Evolutionary conservation across 2,113 vertebrate genomes (phyloP).

Genomic region (Myiozetetes cayanensis): DNA sequence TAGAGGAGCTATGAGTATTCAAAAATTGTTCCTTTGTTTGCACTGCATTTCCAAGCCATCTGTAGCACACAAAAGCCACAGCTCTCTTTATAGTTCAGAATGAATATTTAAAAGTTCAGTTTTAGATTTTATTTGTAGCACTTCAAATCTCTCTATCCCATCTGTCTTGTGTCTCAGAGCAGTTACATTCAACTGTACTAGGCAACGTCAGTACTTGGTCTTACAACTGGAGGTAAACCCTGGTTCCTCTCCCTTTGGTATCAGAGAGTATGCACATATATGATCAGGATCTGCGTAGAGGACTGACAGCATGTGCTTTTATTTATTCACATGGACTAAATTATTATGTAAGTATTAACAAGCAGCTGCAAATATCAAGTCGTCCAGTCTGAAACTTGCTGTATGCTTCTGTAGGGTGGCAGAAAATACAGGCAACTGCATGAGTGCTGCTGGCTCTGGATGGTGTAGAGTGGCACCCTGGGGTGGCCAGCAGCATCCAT

Average conservation of each 20-base stretch:
- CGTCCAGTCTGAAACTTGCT: neutral
- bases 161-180: slow-evolving; percentile 33
- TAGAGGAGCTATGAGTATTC: slow-evolving; percentile 54
- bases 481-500: rapidly evolving
- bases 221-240: neutral
- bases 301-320: neutral
- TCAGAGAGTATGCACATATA: rapidly evolving
- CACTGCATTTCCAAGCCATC: slow-evolving; percentile 62
- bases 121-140: slow-evolving; percentile 62
- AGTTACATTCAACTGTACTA: neutral
- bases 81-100: slow-evolving; percentile 61
- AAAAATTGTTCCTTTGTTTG: slow-evolving; percentile 68
- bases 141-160: slow-evolving; percentile 47
- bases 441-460: neutral
- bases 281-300: neutral
- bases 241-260: neutral
- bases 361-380: neutral
- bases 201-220: neutral
- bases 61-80: slow-evolving; percentile 59
- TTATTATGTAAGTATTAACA: neutral
- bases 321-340: neutral
- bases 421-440: neutral
- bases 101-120: slow-evolving; percentile 71
- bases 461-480: rapidly evolving
- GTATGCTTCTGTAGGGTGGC: rapidly evolving